Conservation (phyloP, 2,113 vertebrate species). For the Mustela nigripes region DNA sequence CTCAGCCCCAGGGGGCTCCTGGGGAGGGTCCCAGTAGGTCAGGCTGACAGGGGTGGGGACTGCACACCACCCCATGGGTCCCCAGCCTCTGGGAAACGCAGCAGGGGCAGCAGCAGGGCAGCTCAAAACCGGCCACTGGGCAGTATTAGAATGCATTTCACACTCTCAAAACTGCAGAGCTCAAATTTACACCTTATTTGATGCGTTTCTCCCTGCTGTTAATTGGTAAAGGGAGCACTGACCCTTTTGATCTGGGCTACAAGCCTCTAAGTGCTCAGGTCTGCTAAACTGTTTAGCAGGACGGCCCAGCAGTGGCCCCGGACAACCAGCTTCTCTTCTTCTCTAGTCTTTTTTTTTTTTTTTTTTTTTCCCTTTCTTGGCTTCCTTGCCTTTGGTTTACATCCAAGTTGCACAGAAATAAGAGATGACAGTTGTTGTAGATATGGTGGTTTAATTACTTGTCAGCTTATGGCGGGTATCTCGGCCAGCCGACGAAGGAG, state of each 20-base stretch:
- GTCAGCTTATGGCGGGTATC: conserved; percentile 98
- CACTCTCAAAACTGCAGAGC: conserved; percentile 93
- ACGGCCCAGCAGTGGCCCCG: conserved; percentile 91
- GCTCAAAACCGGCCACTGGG: conserved; percentile 91
- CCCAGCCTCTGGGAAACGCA: conserved; percentile 90
- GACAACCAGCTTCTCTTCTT: conserved; percentile 86
- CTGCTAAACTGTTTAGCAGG: conserved; percentile 93
- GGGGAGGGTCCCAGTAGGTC: fast-evolving
- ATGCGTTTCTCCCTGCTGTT: conserved; percentile 94
- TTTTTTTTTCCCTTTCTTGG: conserved; percentile 66
- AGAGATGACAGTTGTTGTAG: conserved; percentile 99
- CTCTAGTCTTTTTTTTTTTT: conserved; percentile 53
- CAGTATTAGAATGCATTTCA: conserved; percentile 95
- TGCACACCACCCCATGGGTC: conserved; percentile 89
- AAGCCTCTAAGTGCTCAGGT: conserved; percentile 95
- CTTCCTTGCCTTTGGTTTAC: conserved; percentile 94
- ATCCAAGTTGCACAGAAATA: conserved; percentile 96
- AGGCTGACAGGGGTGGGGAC: conserved; percentile 84
- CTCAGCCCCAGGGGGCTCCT: no score
- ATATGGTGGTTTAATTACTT: conserved; percentile 99
- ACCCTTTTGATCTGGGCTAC: conserved; percentile 93
- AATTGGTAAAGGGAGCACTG: conserved; percentile 95
- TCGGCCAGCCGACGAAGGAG: conserved; percentile 95
- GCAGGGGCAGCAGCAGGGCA: conserved; percentile 90
- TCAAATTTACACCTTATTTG: conserved; percentile 96